Evolutionary conservation across 2,113 vertebrate genomes (phyloP).

Genomic region (Lagopus leucura): DNA sequence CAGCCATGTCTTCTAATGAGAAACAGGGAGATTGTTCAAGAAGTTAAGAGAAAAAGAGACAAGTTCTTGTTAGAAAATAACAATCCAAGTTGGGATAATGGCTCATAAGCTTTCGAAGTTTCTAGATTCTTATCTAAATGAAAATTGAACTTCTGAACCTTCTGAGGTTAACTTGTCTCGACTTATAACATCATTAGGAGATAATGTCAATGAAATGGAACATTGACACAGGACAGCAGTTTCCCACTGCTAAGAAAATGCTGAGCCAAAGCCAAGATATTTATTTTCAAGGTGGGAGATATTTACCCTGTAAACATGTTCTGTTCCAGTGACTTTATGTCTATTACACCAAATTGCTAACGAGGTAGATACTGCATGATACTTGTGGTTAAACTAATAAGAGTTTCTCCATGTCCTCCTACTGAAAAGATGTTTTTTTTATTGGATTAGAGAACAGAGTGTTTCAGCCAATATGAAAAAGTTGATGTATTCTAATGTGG

Average conservation of each 20-base stretch:
- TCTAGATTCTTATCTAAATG: background rate
- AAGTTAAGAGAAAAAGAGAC: background rate
- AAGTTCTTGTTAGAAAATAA: background rate
- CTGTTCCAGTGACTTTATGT: conserved; percentile 62
- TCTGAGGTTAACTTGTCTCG: conserved; percentile 38
- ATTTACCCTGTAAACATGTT: conserved; percentile 70
- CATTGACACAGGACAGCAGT: conserved; percentile 50
- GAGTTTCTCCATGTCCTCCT: background rate
- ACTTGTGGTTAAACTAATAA: conserved; percentile 51
- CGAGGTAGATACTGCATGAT: conserved; percentile 6
- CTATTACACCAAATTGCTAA: conserved; percentile 41
- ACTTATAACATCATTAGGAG: conserved; percentile 48
- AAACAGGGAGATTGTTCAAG: background rate
- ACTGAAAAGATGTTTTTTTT: conserved; percentile 18
- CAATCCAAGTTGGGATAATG: background rate
- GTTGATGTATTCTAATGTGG: background rate
- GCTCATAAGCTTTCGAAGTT: background rate
- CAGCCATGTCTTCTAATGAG: background rate
- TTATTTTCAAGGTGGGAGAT: conserved; percentile 71
- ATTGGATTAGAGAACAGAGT: conserved; percentile 3
- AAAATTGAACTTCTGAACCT: conserved; percentile 53
- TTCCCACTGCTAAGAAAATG: conserved; percentile 67
- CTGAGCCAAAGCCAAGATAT: conserved; percentile 62
- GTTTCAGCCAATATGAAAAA: conserved; percentile 13
- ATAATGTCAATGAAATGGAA: conserved; percentile 47